Conservation (phyloP, 1,140 invertebrate species). For the Drosophila sp. region DNA sequence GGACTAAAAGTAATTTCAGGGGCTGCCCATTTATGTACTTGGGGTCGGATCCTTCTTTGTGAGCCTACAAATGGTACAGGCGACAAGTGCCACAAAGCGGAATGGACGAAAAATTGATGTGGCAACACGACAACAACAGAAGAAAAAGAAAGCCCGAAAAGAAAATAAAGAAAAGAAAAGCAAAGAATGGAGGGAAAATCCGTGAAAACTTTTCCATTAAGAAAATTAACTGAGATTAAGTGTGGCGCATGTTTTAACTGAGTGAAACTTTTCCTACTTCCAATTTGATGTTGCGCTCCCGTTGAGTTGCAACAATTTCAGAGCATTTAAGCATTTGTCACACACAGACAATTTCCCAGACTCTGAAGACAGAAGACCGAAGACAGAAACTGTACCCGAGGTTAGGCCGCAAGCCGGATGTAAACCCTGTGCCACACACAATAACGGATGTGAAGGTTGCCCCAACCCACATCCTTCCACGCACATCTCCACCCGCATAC, state of each 20-base stretch:
- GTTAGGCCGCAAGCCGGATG: slow-evolving; percentile 52
- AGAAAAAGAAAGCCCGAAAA: slow-evolving; percentile 14
- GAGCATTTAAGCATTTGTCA: slow-evolving; percentile 78
- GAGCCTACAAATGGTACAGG: slow-evolving; percentile 20
- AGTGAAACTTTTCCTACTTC: slow-evolving; percentile 36
- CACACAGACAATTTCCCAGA: slow-evolving; percentile 47
- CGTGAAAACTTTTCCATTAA: slow-evolving; percentile 80
- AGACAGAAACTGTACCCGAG: not conserved
- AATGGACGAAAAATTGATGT: slow-evolving; percentile 26
- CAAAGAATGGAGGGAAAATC: slow-evolving; percentile 35
- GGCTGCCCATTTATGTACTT: slow-evolving; percentile 22
- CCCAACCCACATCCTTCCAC: not conserved
- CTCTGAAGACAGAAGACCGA: no score
- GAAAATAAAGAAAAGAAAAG: slow-evolving; percentile 14
- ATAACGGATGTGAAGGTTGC: slow-evolving; percentile 37
- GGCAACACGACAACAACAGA: slow-evolving; percentile 13
- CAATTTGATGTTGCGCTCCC: slow-evolving; percentile 3
- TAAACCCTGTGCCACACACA: slow-evolving; percentile 43
- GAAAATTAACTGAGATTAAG: slow-evolving; percentile 82
- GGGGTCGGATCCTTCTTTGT: not conserved
- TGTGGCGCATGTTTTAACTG: slow-evolving; percentile 60
- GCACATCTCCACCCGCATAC: not conserved
- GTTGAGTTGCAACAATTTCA: slow-evolving; percentile 66
- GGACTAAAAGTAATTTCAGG: slow-evolving; percentile 58
- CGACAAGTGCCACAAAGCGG: slow-evolving; percentile 34